Evolutionary conservation across 2,888 invertebrate species (phyloP).

Genomic region (Synanthedon myopaeformis): DNA sequence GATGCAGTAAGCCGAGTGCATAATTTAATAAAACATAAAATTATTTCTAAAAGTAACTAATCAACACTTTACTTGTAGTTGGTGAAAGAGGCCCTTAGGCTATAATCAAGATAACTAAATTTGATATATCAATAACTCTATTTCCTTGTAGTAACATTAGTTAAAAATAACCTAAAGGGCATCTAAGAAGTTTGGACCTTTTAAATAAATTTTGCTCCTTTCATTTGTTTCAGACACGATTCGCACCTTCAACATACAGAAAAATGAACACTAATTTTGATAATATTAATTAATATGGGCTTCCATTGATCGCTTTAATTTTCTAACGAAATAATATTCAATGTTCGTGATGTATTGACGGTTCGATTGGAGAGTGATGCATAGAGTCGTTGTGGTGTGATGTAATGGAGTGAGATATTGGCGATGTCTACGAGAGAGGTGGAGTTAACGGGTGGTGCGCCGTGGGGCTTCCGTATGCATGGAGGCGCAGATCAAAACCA

Average conservation of each 20-base stretch:
- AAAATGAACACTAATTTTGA: conserved; percentile 32
- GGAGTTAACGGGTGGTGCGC: conserved; percentile 83
- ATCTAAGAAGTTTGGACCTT: too few relatives aligned
- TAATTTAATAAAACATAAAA: too few relatives aligned
- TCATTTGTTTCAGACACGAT: conserved; percentile 31
- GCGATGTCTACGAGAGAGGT: conserved; percentile 80
- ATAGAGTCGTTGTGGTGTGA: conserved; percentile 17
- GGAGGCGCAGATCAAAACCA: conserved; percentile 84
- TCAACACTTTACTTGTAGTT: too few relatives aligned
- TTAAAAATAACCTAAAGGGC: too few relatives aligned
- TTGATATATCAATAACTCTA: too few relatives aligned
- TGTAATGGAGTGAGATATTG: conserved; percentile 40
- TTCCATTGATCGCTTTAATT: conserved; percentile 36
- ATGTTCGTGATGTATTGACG: conserved; percentile 20
- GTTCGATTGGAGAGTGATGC: conserved; percentile 17
- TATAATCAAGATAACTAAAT: too few relatives aligned
- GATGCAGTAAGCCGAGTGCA: too few relatives aligned
- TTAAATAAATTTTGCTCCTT: not conserved
- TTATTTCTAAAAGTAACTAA: too few relatives aligned
- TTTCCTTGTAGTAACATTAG: too few relatives aligned
- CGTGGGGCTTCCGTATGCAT: conserved; percentile 92
- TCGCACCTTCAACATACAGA: conserved; percentile 6
- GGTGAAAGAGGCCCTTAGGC: too few relatives aligned
- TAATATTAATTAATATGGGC: conserved; percentile 33
- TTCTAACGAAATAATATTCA: conserved; percentile 16